These are phyloP conservation scores for Campoplex capitator DNA, from an alignment of 2,888 invertebrate species.

Conservation along the genomic window DNA sequence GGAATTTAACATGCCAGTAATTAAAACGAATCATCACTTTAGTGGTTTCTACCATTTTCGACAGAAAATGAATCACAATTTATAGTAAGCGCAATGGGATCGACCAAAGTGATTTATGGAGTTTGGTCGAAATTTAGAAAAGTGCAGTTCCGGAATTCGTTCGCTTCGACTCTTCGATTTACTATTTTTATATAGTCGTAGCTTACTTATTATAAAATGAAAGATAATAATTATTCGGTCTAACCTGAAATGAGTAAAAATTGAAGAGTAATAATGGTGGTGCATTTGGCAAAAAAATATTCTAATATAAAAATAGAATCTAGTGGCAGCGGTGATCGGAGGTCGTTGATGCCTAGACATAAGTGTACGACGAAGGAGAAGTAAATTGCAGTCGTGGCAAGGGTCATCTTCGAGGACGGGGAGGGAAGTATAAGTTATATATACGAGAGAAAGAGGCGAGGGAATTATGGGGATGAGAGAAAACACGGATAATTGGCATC, in stretches of 20 bases:
- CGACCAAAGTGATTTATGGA: too few relatives aligned
- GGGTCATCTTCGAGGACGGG: slow-evolving; percentile 60
- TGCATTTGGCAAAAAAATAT: slow-evolving; percentile 24
- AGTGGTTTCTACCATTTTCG: too few relatives aligned
- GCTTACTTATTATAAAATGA: neutral
- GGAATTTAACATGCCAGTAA: too few relatives aligned
- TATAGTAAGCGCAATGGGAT: too few relatives aligned
- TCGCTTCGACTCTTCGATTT: neutral
- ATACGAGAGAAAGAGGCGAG: slow-evolving; percentile 51
- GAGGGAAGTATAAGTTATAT: slow-evolving; percentile 31
- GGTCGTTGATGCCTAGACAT: slow-evolving; percentile 62
- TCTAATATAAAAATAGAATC: slow-evolving; percentile 47
- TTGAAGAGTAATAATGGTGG: neutral
- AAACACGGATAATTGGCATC: slow-evolving; percentile 72
- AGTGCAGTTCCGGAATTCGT: neutral
- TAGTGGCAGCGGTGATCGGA: slow-evolving; percentile 41
- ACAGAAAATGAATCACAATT: too few relatives aligned
- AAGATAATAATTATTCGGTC: neutral
- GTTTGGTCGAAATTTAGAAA: too few relatives aligned
- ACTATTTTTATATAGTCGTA: neutral
- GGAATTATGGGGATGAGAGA: slow-evolving; percentile 67
- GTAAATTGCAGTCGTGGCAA: slow-evolving; percentile 66
- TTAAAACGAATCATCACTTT: too few relatives aligned
- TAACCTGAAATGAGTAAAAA: neutral
- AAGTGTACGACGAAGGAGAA: slow-evolving; percentile 54